A percentile compares a stretch with the other conserved stretches of the same genome.
Evolutionary conservation across 2,888 invertebrate genomes (phyloP).

Genomic region (Perizoma flavofasciatum): DNA sequence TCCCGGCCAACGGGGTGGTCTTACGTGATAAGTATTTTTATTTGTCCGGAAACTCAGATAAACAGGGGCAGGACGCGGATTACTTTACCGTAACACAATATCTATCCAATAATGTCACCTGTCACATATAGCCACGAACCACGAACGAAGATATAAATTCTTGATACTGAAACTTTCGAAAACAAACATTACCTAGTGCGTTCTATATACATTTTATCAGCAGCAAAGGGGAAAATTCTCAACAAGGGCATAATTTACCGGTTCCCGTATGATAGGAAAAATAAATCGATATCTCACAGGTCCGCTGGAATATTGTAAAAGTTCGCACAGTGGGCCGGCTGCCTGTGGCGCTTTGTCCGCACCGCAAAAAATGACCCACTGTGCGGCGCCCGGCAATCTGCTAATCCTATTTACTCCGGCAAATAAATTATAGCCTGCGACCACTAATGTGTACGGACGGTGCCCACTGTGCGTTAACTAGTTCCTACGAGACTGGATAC

Average conservation of each 20-base stretch:
- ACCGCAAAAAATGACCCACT: conserved; percentile 68
- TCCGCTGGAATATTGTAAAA: conserved; percentile 38
- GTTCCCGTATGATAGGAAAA: conserved; percentile 37
- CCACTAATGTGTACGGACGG: conserved; percentile 62
- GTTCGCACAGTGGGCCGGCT: conserved; percentile 33
- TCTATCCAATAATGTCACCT: conserved; percentile 59
- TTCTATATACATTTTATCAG: conserved; percentile 28
- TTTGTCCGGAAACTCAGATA: conserved; percentile 61
- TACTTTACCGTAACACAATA: conserved; percentile 62
- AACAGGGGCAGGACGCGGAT: conserved; percentile 52
- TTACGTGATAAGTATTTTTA: conserved; percentile 76
- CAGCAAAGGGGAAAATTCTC: conserved; percentile 32
- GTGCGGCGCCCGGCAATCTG: conserved; percentile 67
- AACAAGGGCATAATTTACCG: conserved; percentile 35
- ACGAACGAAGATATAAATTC: background rate
- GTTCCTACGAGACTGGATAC: conserved; percentile 44
- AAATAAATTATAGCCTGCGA: conserved; percentile 73
- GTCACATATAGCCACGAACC: conserved; percentile 31
- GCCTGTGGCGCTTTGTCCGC: conserved; percentile 50
- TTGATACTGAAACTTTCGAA: conserved; percentile 13
- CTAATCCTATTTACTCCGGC: conserved; percentile 76
- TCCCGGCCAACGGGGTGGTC: conserved; percentile 45
- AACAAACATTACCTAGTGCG: conserved; percentile 23
- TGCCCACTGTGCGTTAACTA: conserved; percentile 56
- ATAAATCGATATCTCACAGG: conserved; percentile 39